phyloP scores from a whole-genome alignment of 2,113 vertebrate genomes.

The Columba livia region DNA sequence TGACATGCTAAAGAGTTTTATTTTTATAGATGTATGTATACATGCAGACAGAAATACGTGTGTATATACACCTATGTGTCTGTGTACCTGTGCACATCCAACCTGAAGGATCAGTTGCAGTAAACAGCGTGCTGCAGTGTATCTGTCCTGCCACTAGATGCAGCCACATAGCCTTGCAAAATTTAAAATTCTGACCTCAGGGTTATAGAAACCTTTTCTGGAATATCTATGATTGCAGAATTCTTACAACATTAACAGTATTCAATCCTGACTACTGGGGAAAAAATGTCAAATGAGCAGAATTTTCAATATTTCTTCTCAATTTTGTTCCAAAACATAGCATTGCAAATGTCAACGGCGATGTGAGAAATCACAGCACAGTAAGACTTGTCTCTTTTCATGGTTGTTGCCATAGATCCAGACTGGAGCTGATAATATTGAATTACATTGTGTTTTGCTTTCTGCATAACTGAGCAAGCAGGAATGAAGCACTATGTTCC shows the following conservation, averaged over 20 bases:
- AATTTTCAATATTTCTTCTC: not conserved
- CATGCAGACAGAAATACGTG: not conserved
- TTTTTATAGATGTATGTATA: not conserved
- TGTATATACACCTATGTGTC: not conserved
- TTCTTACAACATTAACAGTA: not conserved
- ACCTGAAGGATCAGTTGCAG: not conserved
- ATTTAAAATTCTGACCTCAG: not conserved
- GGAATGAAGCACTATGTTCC: not conserved
- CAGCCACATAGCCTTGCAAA: constrained; percentile 47
- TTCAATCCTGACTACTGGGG: not conserved
- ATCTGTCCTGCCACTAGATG: constrained; percentile 54
- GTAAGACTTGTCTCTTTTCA: not conserved
- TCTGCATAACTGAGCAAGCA: not conserved
- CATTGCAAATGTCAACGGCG: not conserved
- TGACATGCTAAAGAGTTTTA: not conserved
- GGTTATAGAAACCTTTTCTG: not conserved
- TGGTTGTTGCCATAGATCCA: constrained; percentile 43
- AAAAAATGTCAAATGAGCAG: not conserved
- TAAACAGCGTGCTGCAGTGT: not conserved
- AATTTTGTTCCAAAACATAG: not conserved
- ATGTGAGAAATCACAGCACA: constrained; percentile 18
- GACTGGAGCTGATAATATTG: constrained; percentile 6
- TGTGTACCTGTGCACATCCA: not conserved
- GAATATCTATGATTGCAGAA: not conserved
- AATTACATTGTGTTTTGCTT: constrained; percentile 8